Evolutionary conservation across 2,113 vertebrate genomes (phyloP).

Genomic region (Carassius gibelio): DNA sequence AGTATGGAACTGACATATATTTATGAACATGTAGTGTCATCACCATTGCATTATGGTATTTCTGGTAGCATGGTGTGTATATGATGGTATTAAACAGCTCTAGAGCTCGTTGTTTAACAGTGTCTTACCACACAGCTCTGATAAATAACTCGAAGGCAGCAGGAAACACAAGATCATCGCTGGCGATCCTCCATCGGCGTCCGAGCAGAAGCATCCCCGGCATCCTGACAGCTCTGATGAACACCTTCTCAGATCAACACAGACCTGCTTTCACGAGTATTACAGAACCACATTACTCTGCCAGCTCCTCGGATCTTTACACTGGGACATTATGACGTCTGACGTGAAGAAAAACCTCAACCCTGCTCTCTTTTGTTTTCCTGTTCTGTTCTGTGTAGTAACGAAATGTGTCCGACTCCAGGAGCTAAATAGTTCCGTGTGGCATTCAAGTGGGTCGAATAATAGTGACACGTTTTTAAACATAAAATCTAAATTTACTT

Average conservation of each 20-base stretch:
- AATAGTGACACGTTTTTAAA: not conserved
- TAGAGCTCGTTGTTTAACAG: not conserved
- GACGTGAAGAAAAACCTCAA: no score
- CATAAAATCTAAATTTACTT: no score
- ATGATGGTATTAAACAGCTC: not conserved
- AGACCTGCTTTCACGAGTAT: not conserved
- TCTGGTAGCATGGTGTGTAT: not conserved
- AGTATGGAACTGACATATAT: not conserved
- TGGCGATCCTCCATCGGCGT: constrained; percentile 91
- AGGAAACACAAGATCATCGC: constrained; percentile 94
- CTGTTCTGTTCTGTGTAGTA: constrained; percentile 29
- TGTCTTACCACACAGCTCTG: constrained; percentile 82
- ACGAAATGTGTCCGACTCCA: constrained; percentile 21
- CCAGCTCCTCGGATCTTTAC: no score
- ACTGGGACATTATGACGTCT: not conserved
- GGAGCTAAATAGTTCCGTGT: constrained; percentile 6
- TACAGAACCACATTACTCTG: not conserved
- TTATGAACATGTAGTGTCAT: not conserved
- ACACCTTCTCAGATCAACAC: not conserved
- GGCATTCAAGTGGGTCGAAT: not conserved
- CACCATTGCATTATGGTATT: not conserved
- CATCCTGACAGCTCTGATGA: constrained; percentile 71
- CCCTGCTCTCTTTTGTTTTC: constrained; percentile 17
- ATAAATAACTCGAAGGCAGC: constrained; percentile 85
- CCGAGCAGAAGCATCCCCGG: constrained; percentile 88